phyloP scores from a whole-genome alignment of 2,797 vertebrate species.

The Molothrus ater region DNA sequence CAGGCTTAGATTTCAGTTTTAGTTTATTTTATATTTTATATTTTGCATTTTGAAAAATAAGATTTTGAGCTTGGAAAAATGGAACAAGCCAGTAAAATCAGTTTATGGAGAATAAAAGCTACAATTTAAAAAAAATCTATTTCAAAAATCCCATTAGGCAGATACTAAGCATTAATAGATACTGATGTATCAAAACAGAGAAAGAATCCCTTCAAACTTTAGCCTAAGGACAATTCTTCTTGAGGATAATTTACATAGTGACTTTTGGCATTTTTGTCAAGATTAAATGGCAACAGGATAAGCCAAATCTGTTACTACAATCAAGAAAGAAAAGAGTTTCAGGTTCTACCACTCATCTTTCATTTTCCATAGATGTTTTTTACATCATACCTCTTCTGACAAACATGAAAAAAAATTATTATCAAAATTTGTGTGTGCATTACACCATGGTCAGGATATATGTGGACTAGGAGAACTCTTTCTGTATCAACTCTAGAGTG shows the following conservation, averaged over 20 bases:
- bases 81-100: neutral
- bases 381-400: neutral
- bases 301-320: neutral
- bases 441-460: neutral
- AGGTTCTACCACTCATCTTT: neutral
- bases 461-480: neutral
- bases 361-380: neutral
- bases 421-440: neutral
- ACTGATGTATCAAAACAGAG: neutral
- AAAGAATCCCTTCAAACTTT: neutral
- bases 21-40: neutral
- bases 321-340: neutral
- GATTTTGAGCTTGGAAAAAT: neutral
- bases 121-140: fast-evolving
- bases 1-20: neutral
- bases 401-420: neutral
- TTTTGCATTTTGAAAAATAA: neutral
- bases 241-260: neutral
- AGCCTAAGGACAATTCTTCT: neutral
- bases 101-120: neutral
- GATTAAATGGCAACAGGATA: neutral
- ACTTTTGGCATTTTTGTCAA: neutral
- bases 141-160: neutral
- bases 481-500: neutral
- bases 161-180: neutral